phyloP scores from a whole-genome alignment of 1,140 invertebrate species.

The Teleogryllus occipitalis region DNA sequence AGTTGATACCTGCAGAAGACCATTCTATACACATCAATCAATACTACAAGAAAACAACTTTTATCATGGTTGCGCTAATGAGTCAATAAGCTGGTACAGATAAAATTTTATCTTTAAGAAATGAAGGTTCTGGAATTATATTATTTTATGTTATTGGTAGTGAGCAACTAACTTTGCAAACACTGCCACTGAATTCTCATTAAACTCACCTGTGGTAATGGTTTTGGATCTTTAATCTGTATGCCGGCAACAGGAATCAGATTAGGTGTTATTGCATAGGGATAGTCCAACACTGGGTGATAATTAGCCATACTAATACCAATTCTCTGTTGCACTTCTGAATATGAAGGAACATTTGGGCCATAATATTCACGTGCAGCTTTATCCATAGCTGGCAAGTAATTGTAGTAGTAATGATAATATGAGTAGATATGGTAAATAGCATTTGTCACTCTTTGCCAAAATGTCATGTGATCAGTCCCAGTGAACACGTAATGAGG shows the following conservation, averaged over 20 bases:
- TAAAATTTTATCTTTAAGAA: too few species aligned
- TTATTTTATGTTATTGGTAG: too few species aligned
- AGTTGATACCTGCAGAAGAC: too few species aligned
- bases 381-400: neutral
- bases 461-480: constrained; percentile 32
- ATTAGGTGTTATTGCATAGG: constrained; percentile 15
- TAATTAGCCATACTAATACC: constrained; percentile 27
- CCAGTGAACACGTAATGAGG: constrained; percentile 33
- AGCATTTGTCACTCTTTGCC: constrained; percentile 34
- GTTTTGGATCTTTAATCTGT: constrained; percentile 19
- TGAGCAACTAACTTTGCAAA: neutral
- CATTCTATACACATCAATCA: too few species aligned
- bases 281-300: constrained; percentile 26
- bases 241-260: constrained; percentile 28
- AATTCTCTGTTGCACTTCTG: constrained; percentile 28
- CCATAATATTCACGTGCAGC: neutral
- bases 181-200: neutral
- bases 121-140: too few species aligned
- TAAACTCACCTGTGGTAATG: constrained; percentile 23
- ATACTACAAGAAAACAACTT: too few species aligned
- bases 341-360: constrained; percentile 19
- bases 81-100: too few species aligned
- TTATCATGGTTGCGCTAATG: too few species aligned
- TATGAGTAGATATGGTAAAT: constrained; percentile 4
- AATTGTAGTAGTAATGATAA: neutral